Evolutionary conservation across 1,140 invertebrate genomes (phyloP).

Genomic region (Oryctes rhinoceros): DNA sequence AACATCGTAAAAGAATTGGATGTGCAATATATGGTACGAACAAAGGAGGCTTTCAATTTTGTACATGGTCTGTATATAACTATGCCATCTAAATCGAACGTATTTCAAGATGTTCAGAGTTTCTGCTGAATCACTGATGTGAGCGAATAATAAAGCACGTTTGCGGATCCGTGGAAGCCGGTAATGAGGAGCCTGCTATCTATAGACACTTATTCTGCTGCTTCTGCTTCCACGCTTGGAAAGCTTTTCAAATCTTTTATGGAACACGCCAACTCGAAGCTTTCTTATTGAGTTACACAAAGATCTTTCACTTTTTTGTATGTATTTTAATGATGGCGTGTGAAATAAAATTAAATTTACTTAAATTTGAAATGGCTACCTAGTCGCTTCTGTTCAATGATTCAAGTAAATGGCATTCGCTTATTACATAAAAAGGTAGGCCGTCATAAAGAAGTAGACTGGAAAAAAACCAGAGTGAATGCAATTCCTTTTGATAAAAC

Average conservation of each 20-base stretch:
- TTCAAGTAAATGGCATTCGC: background rate
- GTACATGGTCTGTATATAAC: background rate
- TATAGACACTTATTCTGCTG: constrained; percentile 44
- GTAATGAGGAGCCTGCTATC: constrained; percentile 51
- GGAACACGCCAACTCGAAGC: constrained; percentile 17
- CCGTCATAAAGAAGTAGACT: no score
- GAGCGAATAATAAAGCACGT: constrained; percentile 53
- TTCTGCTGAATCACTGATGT: constrained; percentile 54
- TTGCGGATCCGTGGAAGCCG: constrained; percentile 49
- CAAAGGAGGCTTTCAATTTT: background rate
- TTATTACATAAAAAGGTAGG: background rate
- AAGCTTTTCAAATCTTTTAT: constrained; percentile 42
- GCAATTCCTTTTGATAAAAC: no score
- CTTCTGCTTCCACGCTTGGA: constrained; percentile 45
- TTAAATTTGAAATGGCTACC: background rate
- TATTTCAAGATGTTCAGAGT: constrained; percentile 40
- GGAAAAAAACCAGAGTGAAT: no score
- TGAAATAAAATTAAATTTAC: constrained; percentile 5
- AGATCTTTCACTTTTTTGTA: constrained; percentile 17
- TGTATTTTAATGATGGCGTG: constrained; percentile 13
- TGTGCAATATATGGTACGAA: no score
- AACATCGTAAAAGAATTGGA: no score
- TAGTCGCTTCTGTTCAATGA: background rate
- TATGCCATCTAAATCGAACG: constrained; percentile 12
- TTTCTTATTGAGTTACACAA: constrained; percentile 40